Evolutionary conservation across 2,888 invertebrate species (phyloP).

Genomic region (Rhagonycha fulva): DNA sequence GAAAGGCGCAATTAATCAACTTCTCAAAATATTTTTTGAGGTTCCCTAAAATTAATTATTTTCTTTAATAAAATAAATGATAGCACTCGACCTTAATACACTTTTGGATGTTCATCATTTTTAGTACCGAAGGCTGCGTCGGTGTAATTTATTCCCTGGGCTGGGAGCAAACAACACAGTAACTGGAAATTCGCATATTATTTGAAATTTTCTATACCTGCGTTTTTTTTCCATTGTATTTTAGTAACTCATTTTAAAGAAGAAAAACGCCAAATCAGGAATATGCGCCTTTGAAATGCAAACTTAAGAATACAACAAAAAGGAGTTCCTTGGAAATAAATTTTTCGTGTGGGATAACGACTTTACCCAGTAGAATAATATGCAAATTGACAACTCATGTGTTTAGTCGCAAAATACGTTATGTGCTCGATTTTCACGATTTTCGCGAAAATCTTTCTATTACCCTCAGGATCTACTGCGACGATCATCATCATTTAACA

Average conservation of each 20-base stretch:
- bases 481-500: conserved; percentile 11
- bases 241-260: not conserved
- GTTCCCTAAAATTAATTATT: not conserved
- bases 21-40: not conserved
- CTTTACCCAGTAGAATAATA: conserved; percentile 8
- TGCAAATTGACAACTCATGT: conserved; percentile 19
- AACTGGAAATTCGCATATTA: not conserved
- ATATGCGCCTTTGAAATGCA: not conserved
- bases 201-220: not conserved
- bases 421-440: conserved; percentile 1
- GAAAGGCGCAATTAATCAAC: not conserved
- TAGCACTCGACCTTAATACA: not conserved
- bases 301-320: not conserved
- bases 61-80: not conserved
- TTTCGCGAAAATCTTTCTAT: conserved; percentile 4
- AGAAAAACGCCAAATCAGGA: not conserved
- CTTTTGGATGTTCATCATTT: not conserved
- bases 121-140: not conserved
- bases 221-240: not conserved
- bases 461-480: conserved; percentile 4
- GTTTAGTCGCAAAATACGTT: conserved; percentile 12
- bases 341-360: conserved; percentile 9
- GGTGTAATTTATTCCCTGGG: not conserved
- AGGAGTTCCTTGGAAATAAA: conserved; percentile 2
- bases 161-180: not conserved